A percentile compares a stretch with the other conserved stretches of the same genome.
Conservation (phyloP, 2,113 vertebrate species). For the Aspidoscelis tigris region DNA sequence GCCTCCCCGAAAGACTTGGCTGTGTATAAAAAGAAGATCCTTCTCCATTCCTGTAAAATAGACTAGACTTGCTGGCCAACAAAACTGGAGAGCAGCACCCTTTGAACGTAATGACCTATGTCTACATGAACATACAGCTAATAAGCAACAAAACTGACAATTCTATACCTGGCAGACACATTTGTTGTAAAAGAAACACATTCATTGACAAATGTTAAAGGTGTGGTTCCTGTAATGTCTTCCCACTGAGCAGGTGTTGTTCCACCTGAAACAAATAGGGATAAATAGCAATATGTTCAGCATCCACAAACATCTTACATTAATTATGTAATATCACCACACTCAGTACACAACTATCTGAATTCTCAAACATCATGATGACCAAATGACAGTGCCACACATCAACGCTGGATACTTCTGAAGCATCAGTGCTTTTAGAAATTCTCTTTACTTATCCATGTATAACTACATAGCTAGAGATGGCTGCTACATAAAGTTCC, state of each 20-base stretch:
- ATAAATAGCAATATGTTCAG: not conserved
- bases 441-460: too few species aligned
- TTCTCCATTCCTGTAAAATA: too few species aligned
- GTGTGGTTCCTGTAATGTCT: constrained; percentile 97
- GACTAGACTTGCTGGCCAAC: too few species aligned
- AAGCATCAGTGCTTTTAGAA: too few species aligned
- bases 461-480: too few species aligned
- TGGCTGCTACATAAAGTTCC: too few species aligned
- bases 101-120: too few species aligned
- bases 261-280: constrained; percentile 82
- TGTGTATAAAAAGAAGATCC: too few species aligned
- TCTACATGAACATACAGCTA: not conserved
- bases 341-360: not conserved
- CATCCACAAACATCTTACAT: not conserved
- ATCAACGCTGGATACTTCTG: too few species aligned
- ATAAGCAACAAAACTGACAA: not conserved
- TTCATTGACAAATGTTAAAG: constrained; percentile 93
- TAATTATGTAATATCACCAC: not conserved
- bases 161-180: constrained; percentile 91
- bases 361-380: not conserved
- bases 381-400: too few species aligned
- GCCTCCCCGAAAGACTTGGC: too few species aligned
- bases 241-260: constrained; percentile 98
- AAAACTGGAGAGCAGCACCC: too few species aligned
- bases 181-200: constrained; percentile 98